Evolutionary conservation across 2,113 vertebrate species (phyloP).

Genomic region (Saccopteryx bilineata): DNA sequence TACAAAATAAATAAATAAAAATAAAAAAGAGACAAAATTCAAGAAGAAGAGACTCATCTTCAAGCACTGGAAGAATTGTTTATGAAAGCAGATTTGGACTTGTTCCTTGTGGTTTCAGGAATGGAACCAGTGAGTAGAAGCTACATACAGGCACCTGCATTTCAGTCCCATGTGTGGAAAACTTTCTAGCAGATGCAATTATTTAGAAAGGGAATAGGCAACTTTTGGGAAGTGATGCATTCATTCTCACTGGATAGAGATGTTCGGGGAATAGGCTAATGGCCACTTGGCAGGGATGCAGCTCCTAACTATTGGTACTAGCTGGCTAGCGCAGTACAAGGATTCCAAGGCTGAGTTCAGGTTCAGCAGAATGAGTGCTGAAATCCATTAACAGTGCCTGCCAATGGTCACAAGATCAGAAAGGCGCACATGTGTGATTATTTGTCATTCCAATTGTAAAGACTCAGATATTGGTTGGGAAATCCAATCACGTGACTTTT

Average conservation of each 20-base stretch:
- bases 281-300: background rate
- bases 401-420: background rate
- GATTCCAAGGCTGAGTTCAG: background rate
- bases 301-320: background rate
- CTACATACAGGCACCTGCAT: background rate
- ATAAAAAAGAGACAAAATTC: background rate
- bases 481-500: background rate
- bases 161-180: constrained; percentile 32
- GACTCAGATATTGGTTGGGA: background rate
- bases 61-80: background rate
- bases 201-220: background rate
- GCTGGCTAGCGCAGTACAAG: background rate
- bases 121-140: background rate
- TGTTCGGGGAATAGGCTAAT: background rate
- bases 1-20: too few species aligned
- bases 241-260: background rate
- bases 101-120: background rate
- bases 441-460: background rate
- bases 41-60: background rate
- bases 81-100: background rate
- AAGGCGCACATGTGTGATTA: background rate
- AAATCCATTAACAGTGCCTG: background rate
- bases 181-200: background rate
- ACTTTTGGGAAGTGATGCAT: background rate
- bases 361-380: background rate